Evolutionary conservation across 2,797 vertebrate genomes (phyloP).

Genomic region (Arnoldichthys spilopterus): DNA sequence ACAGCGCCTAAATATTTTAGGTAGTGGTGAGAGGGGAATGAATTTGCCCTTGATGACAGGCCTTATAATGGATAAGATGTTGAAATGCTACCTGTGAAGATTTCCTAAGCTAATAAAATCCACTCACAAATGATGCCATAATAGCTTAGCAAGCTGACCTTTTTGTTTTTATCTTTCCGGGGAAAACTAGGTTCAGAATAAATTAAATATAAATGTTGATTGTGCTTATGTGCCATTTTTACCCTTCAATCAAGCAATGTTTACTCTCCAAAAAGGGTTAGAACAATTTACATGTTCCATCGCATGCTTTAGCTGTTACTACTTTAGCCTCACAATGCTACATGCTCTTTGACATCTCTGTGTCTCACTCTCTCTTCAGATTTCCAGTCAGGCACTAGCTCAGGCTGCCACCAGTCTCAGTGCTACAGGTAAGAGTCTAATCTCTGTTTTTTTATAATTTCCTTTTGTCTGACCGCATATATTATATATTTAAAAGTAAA

Average conservation of each 20-base stretch:
- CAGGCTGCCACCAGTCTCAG: slow-evolving; percentile 89
- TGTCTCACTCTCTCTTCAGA: slow-evolving; percentile 62
- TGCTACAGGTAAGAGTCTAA: slow-evolving; percentile 84
- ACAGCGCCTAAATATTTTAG: slow-evolving; percentile 15
- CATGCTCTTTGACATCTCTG: slow-evolving; percentile 18
- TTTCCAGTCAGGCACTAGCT: slow-evolving; percentile 79
- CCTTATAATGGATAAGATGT: background rate
- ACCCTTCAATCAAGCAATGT: no score
- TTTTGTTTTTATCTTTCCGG: background rate
- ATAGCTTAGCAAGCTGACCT: background rate
- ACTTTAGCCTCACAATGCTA: background rate
- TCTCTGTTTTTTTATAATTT: background rate
- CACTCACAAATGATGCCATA: background rate
- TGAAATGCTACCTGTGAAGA: background rate
- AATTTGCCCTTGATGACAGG: background rate
- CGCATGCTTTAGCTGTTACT: background rate
- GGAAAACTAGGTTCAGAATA: background rate
- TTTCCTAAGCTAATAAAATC: background rate
- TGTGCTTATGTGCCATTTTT: no score
- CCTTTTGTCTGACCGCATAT: background rate
- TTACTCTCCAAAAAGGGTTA: background rate
- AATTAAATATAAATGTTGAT: background rate
- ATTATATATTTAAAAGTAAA: background rate
- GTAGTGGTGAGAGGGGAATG: background rate
- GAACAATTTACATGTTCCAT: background rate